A percentile compares a stretch with the other conserved stretches of the same genome.
Conservation (phyloP, 53 echinoderm and acorn worm genomes). For the Apostichopus leukothele region DNA sequence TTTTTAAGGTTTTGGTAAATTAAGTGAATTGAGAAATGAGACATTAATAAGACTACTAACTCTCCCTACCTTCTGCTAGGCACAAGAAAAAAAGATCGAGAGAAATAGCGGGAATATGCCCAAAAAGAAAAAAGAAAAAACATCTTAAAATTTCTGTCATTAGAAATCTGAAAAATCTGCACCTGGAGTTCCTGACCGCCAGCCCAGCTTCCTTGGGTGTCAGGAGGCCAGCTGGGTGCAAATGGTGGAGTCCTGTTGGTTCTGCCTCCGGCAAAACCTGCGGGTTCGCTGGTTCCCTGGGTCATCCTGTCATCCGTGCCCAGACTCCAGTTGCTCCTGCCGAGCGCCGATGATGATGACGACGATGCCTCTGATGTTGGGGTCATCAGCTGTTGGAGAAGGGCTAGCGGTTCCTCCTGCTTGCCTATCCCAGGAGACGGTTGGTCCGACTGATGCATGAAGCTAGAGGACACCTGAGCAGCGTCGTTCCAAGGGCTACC, state of each 20-base stretch:
- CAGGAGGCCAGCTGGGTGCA: not conserved
- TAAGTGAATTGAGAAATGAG: too few relatives aligned
- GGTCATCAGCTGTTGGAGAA: constrained; percentile 42
- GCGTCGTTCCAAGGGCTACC: constrained; percentile 45
- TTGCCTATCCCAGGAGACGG: constrained; percentile 28
- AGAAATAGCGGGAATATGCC: too few relatives aligned
- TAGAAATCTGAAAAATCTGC: not conserved
- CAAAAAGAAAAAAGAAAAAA: too few relatives aligned
- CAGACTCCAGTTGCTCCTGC: constrained; percentile 36
- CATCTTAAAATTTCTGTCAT: too few relatives aligned
- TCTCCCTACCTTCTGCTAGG: too few relatives aligned
- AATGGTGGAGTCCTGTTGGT: constrained; percentile 33
- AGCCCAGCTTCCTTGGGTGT: constrained; percentile 19
- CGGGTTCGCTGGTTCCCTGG: constrained; percentile 1
- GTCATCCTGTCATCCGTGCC: constrained; percentile 14
- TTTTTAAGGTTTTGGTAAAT: too few relatives aligned
- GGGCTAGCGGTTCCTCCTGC: constrained; percentile 24
- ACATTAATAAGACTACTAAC: too few relatives aligned
- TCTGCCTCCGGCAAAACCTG: constrained; percentile 33
- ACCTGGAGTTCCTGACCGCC: constrained; percentile 46
- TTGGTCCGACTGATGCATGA: constrained; percentile 25
- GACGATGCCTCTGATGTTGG: not conserved
- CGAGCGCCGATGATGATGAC: not conserved
- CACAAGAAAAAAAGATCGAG: too few relatives aligned
- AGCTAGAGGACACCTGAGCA: constrained; percentile 15